phyloP scores from a whole-genome alignment of 2,888 invertebrate species.

The Thera obeliscata region DNA sequence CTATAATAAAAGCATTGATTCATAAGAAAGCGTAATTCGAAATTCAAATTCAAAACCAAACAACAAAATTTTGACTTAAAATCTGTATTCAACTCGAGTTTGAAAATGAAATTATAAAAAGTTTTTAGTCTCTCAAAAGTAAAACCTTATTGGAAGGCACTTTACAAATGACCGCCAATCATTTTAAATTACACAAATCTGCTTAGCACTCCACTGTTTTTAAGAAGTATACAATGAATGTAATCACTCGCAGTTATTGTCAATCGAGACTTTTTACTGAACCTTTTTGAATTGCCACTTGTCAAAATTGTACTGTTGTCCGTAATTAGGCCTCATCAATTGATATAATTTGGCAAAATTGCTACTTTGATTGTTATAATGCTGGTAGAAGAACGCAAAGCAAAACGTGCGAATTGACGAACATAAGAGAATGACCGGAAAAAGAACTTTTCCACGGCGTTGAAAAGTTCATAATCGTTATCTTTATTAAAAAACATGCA shows the following conservation, averaged over 20 bases:
- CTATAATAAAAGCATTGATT: too few relatives aligned
- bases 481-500: too few relatives aligned
- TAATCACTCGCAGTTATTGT: constrained; percentile 54
- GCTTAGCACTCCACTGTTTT: constrained; percentile 50
- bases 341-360: constrained; percentile 47
- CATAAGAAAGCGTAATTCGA: not conserved
- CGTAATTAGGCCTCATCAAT: constrained; percentile 54
- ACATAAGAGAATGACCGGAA: not conserved
- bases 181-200: constrained; percentile 60
- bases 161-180: constrained; percentile 60
- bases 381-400: constrained; percentile 9
- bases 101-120: not conserved
- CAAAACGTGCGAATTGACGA: not conserved
- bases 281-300: constrained; percentile 54
- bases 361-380: constrained; percentile 34
- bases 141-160: constrained; percentile 47
- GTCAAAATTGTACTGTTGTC: constrained; percentile 49
- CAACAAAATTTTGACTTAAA: not conserved
- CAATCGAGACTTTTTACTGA: constrained; percentile 29
- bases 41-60: not conserved
- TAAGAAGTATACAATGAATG: constrained; percentile 55
- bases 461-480: too few relatives aligned
- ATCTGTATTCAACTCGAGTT: not conserved
- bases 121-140: constrained; percentile 7
- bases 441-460: too few relatives aligned